phyloP scores from a whole-genome alignment of 2,797 vertebrate species.

The Champsocephalus esox region DNA sequence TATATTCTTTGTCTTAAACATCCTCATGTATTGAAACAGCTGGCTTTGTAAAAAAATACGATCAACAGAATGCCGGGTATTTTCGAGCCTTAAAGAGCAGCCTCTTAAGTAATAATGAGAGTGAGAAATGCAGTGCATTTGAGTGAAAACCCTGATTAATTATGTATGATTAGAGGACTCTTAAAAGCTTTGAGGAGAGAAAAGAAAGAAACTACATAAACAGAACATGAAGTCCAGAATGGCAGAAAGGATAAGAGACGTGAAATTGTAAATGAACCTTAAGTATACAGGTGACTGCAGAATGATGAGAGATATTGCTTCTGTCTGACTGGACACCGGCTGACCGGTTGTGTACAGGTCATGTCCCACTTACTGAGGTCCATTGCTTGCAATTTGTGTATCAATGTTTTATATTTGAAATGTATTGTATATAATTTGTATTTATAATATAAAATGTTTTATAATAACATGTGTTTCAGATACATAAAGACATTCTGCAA shows the following conservation, averaged over 20 bases:
- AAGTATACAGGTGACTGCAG: slow-evolving; percentile 81
- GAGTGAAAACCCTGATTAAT: slow-evolving; percentile 84
- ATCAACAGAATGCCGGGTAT: slow-evolving; percentile 59
- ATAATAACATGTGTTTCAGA: neutral
- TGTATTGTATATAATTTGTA: neutral
- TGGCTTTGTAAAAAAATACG: slow-evolving; percentile 57
- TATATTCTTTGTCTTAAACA: slow-evolving; percentile 1
- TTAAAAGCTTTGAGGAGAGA: slow-evolving; percentile 82
- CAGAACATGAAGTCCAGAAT: slow-evolving; percentile 79
- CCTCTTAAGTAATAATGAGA: slow-evolving; percentile 85
- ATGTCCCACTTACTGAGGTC: slow-evolving; percentile 40
- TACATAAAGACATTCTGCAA: slow-evolving; percentile 1
- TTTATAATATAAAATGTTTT: too few relatives aligned
- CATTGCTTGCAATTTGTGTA: slow-evolving; percentile 23
- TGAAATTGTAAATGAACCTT: slow-evolving; percentile 85
- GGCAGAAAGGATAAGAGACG: slow-evolving; percentile 77
- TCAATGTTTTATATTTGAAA: slow-evolving; percentile 10
- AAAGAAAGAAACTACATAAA: slow-evolving; percentile 82
- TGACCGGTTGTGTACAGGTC: slow-evolving; percentile 63
- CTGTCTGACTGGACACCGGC: slow-evolving; percentile 58
- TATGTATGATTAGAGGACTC: slow-evolving; percentile 86
- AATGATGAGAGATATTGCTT: slow-evolving; percentile 72
- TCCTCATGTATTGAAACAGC: slow-evolving; percentile 36
- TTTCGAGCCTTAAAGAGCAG: slow-evolving; percentile 68
- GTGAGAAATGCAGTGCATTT: slow-evolving; percentile 82